Evolutionary conservation across 2,888 invertebrate genomes (phyloP).

Genomic region (Anaspis maculata): DNA sequence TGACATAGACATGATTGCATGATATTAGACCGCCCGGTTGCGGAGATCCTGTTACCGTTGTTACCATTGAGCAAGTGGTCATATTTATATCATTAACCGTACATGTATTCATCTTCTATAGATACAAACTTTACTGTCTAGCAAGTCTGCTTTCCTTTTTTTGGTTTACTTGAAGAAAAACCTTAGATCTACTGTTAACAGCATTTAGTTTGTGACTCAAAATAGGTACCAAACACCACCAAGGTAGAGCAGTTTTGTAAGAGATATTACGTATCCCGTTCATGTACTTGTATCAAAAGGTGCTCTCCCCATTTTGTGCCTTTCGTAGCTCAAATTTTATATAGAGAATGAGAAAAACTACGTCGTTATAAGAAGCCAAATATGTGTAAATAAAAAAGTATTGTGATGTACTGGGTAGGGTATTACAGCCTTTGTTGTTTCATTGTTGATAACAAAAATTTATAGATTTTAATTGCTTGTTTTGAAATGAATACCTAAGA

Average conservation of each 20-base stretch:
- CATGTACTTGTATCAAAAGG: slow-evolving; percentile 9
- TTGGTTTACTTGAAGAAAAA: slow-evolving; percentile 14
- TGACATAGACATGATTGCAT: slow-evolving; percentile 49
- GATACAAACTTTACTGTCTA: no score
- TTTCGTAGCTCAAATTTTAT: slow-evolving; percentile 21
- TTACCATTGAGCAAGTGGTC: no score
- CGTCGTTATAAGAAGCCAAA: slow-evolving; percentile 18
- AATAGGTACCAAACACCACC: slow-evolving; percentile 3
- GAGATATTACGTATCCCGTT: slow-evolving; percentile 10
- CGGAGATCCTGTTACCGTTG: no score
- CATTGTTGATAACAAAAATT: slow-evolving; percentile 16
- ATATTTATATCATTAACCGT: slow-evolving; percentile 8
- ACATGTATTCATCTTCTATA: no score
- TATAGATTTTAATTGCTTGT: slow-evolving; percentile 15
- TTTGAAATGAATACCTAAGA: slow-evolving; percentile 1
- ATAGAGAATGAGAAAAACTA: slow-evolving; percentile 14
- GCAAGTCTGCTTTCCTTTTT: slow-evolving; percentile 8
- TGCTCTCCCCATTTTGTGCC: slow-evolving; percentile 3
- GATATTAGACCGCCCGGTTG: slow-evolving; percentile 29
- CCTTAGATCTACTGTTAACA: slow-evolving; percentile 11
- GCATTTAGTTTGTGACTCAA: slow-evolving; percentile 13
- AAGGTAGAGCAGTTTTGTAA: slow-evolving; percentile 6
- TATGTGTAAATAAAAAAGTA: slow-evolving; percentile 21
- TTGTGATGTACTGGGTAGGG: slow-evolving; percentile 22
- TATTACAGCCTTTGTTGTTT: slow-evolving; percentile 20